Base-by-base conservation (phyloP, 2,797 vertebrate species). In the Netta rufina region DNA sequence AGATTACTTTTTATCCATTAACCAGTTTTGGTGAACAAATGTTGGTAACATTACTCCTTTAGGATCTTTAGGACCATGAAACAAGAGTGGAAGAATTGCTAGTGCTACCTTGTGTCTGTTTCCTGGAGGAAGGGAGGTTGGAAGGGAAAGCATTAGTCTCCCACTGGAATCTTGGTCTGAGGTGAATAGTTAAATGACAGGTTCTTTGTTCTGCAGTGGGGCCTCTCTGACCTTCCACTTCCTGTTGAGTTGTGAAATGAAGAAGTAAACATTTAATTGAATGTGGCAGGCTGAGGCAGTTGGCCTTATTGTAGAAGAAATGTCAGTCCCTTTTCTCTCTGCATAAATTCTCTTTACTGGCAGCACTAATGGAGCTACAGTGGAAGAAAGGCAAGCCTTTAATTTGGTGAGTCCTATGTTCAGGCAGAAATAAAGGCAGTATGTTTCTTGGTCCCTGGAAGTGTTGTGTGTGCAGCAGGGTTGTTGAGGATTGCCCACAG, bases 261-360 rank as follows among this genome's bases (percentile, higher is more conserved):
- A 89, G 97, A 97, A 95, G 97, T 96, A 97, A 98, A 98, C 97
- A 96, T 96, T 96, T 94, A 94, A 92, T 33, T 87, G 93, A 96
- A 92, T 74, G 94, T 88, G 92, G 92, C 94, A 73, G 90, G 87
- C 43, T 49, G 38, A 62, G 92, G 97, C 97, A 97, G 97, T 95
- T 11, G 36, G 49, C 87, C 83, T 92, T 72, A 89, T 97, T 98
- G 97, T 96, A 78, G 88, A 41, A 60, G 15, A 75, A 90, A 53
- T 0, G 5, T 43, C 61, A 87, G 75, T 54, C 75, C 80, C 80
- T 96, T 91, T 51, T 56, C 62, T 87, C 57, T 86, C 71, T 25
- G 88, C 75, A 95, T 96, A 92, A 90, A 86, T 94, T 92, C 76
- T 92, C 75, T 76, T 78, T 2, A 3, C 91, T 79, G 92, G 90